Evolutionary conservation across 2,113 vertebrate species (phyloP), one percentile per base, ranked within the genome.

Genomic region (Osmerus eperlanus): DNA sequence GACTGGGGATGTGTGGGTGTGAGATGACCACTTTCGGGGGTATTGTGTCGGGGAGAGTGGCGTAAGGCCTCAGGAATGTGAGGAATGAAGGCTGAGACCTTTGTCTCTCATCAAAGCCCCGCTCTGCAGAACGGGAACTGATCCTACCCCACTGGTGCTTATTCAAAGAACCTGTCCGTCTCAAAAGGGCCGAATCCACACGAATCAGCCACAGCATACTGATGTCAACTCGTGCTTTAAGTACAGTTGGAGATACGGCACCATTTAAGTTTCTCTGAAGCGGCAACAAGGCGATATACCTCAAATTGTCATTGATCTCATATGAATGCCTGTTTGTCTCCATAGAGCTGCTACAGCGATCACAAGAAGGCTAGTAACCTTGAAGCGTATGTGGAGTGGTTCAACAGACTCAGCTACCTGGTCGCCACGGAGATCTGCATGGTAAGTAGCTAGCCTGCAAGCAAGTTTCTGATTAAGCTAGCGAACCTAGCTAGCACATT

Each of bases 361-460:
- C 85, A 67, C 76, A 97, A 96, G 90, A 96, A 95, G 84, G 91
- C 94, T 25, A 90, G 91, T 9, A 97, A 95, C 74, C 91, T 99
- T 74, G 94, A 96, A 84, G 95, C 95, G 0, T 99, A 98, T 0
- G 95, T 99, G 28, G 96, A 97, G 61, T 99, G 97, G 97, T 99
- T 98, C 86, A 99, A 99, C 89, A 92, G 96, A 56, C 94, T 99
- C 72, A 99, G 96, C 78, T 99, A 95, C 87, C 81, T 99, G 86
- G 96, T 98, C 65, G 96, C 97, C 0, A 97, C 96, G 4, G 97
- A 99, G 87, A 98, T 98, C 83, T 98, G 97, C 84, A 94, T 96
- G 95, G 96, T 98, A 77, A 93, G 94, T 67, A 61, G 21, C 52
- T 2, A 59, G 55, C 25, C 12, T 32, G 3, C 62, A 18, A 41